Evolutionary conservation across 2,888 invertebrate genomes (phyloP), one percentile per base, ranked within the genome.

Genomic region (Mimumesa dahlbomi): DNA sequence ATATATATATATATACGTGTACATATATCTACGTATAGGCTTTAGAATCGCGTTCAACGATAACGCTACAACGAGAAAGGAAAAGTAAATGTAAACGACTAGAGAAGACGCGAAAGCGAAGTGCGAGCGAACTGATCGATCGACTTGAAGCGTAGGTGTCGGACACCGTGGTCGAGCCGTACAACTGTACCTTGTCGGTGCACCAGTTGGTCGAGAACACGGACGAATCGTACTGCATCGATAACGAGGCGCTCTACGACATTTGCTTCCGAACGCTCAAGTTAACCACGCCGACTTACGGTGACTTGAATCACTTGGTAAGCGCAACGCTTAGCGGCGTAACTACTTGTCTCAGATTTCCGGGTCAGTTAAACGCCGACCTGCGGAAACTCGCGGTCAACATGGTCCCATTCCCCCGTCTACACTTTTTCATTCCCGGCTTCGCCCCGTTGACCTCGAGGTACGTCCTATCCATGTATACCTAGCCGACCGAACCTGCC

Each of bases 311-410:
- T 89, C 91, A 94, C 85, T 89, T 94, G 54, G 93, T 93, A 2
- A 91, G 91, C 64, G 88, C 90, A 18, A 91, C 91, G 2, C 86
- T 91, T 76, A 90, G 90, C 69, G 91, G 91, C 16, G 92, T 92
- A 1, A 92, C 92, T 2, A 93, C 93, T 31, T 93, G 93, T 84
- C 83, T 90, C 4, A 82, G 94, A 77, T 94, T 94, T 89, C 94
- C 94, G 21, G 94, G 93, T 72, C 94, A 94, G 85, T 87, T 94
- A 69, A 94, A 93, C 82, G 93, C 94, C 38, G 94, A 94, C 88
- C 88, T 94, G 46, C 89, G 94, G 49, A 91, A 94, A 83, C 87
- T 92, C 49, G 92, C 92, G 7, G 92, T 94, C 54, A 94, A 94
- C 89, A 93, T 94, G 93, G 94, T 94, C 25, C 94, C 94, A 11